Percentiles rank a stretch among this genome's conserved stretches.
These are phyloP conservation scores for Oreochromis spilurus DNA, from an alignment of 2,113 vertebrate genomes.

Conservation along the genomic window DNA sequence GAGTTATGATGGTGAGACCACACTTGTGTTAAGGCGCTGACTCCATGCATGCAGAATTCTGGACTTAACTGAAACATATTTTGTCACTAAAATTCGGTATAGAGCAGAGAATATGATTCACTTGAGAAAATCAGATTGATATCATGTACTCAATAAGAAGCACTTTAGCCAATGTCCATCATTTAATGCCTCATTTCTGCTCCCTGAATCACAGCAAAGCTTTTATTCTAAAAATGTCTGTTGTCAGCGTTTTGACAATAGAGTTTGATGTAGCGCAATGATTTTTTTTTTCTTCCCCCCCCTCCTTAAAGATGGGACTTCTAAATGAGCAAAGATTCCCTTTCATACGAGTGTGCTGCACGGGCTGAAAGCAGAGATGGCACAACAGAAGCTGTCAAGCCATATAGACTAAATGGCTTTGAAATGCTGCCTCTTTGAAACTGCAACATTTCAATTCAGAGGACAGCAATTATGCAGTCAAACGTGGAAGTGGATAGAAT, in stretches of 20 bases:
- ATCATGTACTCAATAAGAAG: not conserved
- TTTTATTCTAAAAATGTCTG: conserved; percentile 28
- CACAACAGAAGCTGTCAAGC: conserved; percentile 34
- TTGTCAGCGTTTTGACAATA: conserved; percentile 47
- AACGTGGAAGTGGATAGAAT: conserved; percentile 12
- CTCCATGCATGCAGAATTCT: not conserved
- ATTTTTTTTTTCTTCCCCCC: not conserved
- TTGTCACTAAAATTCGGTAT: not conserved
- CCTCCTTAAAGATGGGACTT: not conserved
- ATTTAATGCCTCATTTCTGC: conserved; percentile 25
- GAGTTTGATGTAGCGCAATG: conserved; percentile 16
- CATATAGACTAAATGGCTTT: conserved; percentile 35
- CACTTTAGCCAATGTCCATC: not conserved
- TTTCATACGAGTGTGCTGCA: conserved; percentile 20
- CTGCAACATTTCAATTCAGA: conserved; percentile 32
- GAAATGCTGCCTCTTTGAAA: conserved; percentile 47
- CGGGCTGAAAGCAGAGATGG: conserved; percentile 38
- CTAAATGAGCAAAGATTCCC: conserved; percentile 32
- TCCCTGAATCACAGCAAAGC: not conserved
- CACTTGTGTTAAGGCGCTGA: conserved; percentile 1
- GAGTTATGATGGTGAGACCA: not conserved
- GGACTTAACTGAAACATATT: conserved; percentile 13
- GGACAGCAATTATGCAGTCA: conserved; percentile 34
- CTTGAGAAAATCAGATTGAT: conserved; percentile 1
- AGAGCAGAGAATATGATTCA: not conserved